Evolutionary conservation across 2,888 invertebrate species (phyloP).

Genomic region (Lepas anatifera): DNA sequence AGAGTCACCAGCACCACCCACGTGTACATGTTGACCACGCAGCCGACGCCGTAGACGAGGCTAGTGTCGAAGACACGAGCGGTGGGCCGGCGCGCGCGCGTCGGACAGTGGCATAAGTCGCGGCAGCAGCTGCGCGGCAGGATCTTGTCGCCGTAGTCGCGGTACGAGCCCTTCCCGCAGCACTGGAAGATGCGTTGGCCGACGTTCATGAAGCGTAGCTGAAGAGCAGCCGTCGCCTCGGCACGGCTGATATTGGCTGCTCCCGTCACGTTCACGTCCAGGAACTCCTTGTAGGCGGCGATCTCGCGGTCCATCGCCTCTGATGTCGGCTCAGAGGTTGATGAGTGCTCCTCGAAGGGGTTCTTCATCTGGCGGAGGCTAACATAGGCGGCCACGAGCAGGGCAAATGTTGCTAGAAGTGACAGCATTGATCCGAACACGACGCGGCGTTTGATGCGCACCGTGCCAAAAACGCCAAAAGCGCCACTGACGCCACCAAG

Average conservation of each 20-base stretch:
- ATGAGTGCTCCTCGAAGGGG: neutral
- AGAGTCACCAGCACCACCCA: neutral
- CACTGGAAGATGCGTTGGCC: neutral
- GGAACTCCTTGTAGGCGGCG: neutral
- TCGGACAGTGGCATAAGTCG: neutral
- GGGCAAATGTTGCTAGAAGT: neutral
- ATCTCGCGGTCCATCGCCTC: neutral
- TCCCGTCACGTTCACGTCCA: neutral
- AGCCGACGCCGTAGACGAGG: neutral
- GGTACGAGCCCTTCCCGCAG: neutral
- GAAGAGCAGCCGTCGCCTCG: neutral
- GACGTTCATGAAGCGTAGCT: neutral
- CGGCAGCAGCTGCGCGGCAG: neutral
- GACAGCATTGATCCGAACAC: neutral
- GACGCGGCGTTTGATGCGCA: neutral
- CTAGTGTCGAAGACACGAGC: neutral
- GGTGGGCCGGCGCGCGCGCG: neutral
- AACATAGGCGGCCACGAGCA: neutral
- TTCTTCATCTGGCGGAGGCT: neutral
- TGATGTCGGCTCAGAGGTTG: neutral
- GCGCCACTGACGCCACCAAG: neutral
- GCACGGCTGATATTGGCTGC: neutral
- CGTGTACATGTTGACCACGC: neutral
- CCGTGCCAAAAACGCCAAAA: neutral
- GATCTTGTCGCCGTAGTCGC: neutral